phyloP scores from a whole-genome alignment of 2,888 invertebrate species.

The Sesia apiformis region DNA sequence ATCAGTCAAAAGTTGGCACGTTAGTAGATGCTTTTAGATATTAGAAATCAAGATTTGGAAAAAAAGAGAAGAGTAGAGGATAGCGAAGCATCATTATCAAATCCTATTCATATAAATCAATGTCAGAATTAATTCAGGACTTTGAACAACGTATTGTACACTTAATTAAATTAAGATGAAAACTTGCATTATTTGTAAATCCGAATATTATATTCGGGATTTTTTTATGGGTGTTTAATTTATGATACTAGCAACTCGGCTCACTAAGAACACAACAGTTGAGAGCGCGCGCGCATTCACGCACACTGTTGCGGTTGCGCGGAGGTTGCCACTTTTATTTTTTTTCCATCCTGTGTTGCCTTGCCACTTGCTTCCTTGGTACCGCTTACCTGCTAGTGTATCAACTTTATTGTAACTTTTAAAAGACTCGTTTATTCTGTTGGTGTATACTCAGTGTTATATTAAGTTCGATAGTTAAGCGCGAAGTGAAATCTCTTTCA shows the following conservation, averaged over 20 bases:
- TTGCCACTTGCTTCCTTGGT: slow-evolving; percentile 36
- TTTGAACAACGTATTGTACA: too few species aligned
- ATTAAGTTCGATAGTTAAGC: slow-evolving; percentile 21
- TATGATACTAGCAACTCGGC: slow-evolving; percentile 8
- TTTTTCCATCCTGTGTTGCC: slow-evolving; percentile 30
- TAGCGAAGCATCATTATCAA: too few species aligned
- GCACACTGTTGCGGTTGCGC: slow-evolving; percentile 52
- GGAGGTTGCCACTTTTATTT: slow-evolving; percentile 41
- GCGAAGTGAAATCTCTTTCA: slow-evolving; percentile 51
- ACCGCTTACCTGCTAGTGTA: slow-evolving; percentile 48
- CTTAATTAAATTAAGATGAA: too few species aligned
- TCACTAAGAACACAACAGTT: slow-evolving; percentile 12
- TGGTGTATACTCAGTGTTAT: background rate
- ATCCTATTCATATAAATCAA: too few species aligned
- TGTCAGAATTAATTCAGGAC: too few species aligned
- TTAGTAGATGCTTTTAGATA: too few species aligned
- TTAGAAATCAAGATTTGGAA: too few species aligned
- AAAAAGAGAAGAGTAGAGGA: too few species aligned
- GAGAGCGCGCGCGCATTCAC: slow-evolving; percentile 45
- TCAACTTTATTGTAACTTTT: slow-evolving; percentile 8
- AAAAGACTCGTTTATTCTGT: background rate
- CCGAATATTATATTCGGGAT: too few species aligned
- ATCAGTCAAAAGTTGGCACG: too few species aligned
- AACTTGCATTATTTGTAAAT: too few species aligned
- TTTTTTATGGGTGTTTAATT: background rate